Base-by-base conservation (phyloP, 1,140 invertebrate genomes). In the Microplitis mediator region DNA sequence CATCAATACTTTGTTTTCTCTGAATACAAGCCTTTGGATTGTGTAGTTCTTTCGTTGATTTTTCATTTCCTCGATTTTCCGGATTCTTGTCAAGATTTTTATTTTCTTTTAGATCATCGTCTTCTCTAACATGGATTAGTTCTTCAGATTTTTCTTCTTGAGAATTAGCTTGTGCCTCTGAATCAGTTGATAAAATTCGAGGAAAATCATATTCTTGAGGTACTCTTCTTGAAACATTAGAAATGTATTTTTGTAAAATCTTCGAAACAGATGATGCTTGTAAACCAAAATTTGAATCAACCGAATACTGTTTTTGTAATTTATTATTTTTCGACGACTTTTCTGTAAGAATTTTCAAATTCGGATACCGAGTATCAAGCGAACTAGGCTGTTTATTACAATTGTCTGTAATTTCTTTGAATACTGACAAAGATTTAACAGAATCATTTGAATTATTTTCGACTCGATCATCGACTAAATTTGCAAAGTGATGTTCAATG, bases 241-340 rank as follows among this genome's bases (percentile, higher is more conserved):
- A 78, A 62, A 71, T 81, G 3, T 74, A 77, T 0, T 62, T 36
- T 5, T 73, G 72, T 31, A 80, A 68, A 72, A 23, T 23, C 2
- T 23, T 23, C 2, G 23, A 23, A 23, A 23, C 23, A 23, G 23
- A 73, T 0, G 60, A 70, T 36, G 54, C 66, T 61, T 72, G 45
- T 3, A 58, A 14, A 0, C 61, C 16, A 2, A 76, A 54, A 31
- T 77, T 64, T 11, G 69, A 39, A 32, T 81, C 78, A 3, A 80
- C 69, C 5, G 82, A 81, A 51, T 78, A 77, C 14, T 82, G 82
- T 50, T 82, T 83, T 4, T 62, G 67, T 4, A 83, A 76, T 54
- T 74, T 34, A 64, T 77, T 36, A 67, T 39, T 2, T 31, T 54
- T 34, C 23, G 51, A 62, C 16, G 32, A 6, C 52, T 14, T 62